These are phyloP conservation scores for Tenodera sinensis DNA, from an alignment of 2,888 invertebrate genomes.

Conservation along the genomic window DNA sequence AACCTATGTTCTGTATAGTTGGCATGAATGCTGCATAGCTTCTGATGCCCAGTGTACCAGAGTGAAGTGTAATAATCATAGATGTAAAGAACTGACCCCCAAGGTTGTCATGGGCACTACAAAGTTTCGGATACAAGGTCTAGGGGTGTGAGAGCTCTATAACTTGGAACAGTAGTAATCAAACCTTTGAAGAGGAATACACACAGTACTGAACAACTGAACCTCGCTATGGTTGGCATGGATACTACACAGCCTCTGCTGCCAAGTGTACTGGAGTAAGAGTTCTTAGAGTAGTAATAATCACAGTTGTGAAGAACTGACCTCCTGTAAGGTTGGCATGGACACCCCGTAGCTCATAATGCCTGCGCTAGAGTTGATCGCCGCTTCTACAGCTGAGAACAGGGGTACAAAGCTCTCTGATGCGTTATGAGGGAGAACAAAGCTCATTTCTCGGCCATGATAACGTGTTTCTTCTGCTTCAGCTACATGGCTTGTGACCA, in stretches of 20 bases:
- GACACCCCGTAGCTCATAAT: conserved; percentile 81
- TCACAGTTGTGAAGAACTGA: conserved; percentile 12
- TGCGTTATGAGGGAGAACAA: conserved; percentile 75
- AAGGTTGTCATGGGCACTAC: conserved; percentile 87
- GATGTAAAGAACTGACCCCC: conserved; percentile 48
- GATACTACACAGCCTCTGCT: too few relatives aligned
- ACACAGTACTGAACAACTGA: too few relatives aligned
- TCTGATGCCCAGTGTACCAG: conserved; percentile 61
- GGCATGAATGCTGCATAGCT: conserved; percentile 89
- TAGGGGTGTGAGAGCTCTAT: too few relatives aligned
- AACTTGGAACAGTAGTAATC: too few relatives aligned
- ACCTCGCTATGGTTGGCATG: too few relatives aligned
- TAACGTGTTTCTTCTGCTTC: conserved; percentile 70
- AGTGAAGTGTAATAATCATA: conserved; percentile 39
- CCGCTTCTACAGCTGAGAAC: conserved; percentile 71
- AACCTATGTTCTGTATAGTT: conserved; percentile 66
- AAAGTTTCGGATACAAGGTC: too few relatives aligned
- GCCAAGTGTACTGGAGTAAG: too few relatives aligned
- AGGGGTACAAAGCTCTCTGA: conserved; percentile 72
- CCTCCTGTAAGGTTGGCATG: conserved; percentile 83
- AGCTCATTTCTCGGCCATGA: conserved; percentile 76
- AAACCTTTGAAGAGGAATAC: too few relatives aligned
- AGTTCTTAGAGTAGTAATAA: too few relatives aligned
- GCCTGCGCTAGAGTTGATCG: conserved; percentile 62
- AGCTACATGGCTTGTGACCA: conserved; percentile 67